phyloP scores from a whole-genome alignment of 2,888 invertebrate genomes.

The Andrena haemorrhoa region DNA sequence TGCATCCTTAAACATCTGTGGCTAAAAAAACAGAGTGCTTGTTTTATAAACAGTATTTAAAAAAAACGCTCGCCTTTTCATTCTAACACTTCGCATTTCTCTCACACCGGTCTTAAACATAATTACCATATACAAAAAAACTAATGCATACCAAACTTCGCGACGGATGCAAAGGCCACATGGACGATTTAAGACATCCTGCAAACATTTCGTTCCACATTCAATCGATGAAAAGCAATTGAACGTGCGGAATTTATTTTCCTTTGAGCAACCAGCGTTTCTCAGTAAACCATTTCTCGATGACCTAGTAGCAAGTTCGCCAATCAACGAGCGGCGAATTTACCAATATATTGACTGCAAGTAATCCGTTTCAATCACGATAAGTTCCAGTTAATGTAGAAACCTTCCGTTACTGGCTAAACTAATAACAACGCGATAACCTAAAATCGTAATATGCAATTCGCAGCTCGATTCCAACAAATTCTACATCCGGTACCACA shows the following conservation, averaged over 20 bases:
- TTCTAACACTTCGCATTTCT: no score
- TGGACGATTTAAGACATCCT: not conserved
- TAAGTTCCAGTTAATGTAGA: not conserved
- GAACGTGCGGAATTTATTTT: not conserved
- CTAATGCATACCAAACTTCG: no score
- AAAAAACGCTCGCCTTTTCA: no score
- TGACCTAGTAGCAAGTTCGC: conserved; percentile 4
- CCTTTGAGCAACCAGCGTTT: not conserved
- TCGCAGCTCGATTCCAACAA: conserved; percentile 50
- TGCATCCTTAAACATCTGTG: no score
- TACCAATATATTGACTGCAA: not conserved
- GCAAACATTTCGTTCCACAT: not conserved
- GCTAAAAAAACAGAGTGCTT: no score
- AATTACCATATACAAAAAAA: no score
- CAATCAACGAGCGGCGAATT: not conserved
- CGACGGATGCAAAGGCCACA: no score
- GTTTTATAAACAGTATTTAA: no score
- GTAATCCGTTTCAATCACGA: conserved; percentile 8
- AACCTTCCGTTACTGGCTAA: not conserved
- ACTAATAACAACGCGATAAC: conserved; percentile 26
- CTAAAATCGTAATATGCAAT: conserved; percentile 35
- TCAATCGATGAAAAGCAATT: not conserved
- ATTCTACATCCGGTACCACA: conserved; percentile 45
- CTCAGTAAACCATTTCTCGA: not conserved
- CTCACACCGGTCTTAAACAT: no score